A percentile compares a stretch with the other conserved stretches of the same genome.
Evolutionary conservation across 2,888 invertebrate species (phyloP).

Genomic region (Campoplex capitator): DNA sequence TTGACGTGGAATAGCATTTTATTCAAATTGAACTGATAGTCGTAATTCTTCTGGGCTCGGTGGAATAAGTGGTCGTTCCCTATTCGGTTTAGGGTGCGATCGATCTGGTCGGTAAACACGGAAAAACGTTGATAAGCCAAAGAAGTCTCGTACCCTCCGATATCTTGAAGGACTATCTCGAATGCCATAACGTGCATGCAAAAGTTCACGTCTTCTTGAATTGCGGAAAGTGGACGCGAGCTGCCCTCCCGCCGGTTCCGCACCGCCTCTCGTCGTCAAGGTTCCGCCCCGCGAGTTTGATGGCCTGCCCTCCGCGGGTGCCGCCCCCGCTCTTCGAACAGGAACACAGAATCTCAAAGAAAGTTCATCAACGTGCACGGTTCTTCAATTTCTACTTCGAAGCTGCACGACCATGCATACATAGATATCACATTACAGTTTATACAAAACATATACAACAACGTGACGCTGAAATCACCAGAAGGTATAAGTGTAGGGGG

Average conservation of each 20-base stretch:
- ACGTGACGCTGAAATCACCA: conserved; percentile 26
- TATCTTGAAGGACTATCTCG: not conserved
- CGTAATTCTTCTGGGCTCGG: not conserved
- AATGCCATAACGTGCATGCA: conserved; percentile 20
- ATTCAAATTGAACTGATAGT: not conserved
- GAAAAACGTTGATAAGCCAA: not conserved
- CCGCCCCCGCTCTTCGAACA: conserved; percentile 84
- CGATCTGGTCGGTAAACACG: conserved; percentile 3
- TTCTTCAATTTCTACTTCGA: conserved; percentile 39
- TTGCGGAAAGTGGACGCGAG: conserved; percentile 59
- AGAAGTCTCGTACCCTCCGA: not conserved
- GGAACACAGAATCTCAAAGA: conserved; percentile 81
- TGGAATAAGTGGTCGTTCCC: not conserved
- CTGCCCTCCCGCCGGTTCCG: conserved; percentile 74
- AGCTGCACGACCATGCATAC: conserved; percentile 6
- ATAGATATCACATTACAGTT: conserved; percentile 34
- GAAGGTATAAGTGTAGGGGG: conserved; percentile 16
- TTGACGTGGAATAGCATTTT: not conserved
- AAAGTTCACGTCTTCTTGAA: conserved; percentile 52
- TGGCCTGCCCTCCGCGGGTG: conserved; percentile 85
- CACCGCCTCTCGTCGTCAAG: conserved; percentile 83
- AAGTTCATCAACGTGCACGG: conserved; percentile 69
- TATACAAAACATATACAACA: conserved; percentile 30
- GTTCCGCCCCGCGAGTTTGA: conserved; percentile 85
- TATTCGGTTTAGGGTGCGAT: not conserved